Base-by-base conservation (phyloP, 2,113 vertebrate genomes). In the Gadus chalcogrammus region DNA sequence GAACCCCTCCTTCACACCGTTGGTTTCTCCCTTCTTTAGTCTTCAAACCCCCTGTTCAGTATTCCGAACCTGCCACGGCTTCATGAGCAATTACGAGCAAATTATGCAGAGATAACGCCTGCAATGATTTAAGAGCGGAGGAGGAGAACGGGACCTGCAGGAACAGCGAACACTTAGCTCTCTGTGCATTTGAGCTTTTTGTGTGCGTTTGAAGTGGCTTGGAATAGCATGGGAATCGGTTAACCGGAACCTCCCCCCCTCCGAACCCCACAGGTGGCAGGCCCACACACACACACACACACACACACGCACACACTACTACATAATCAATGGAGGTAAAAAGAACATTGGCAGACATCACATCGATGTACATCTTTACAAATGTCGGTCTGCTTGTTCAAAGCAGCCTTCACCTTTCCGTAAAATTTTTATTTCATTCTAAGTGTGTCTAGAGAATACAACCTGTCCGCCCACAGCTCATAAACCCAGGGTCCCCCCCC, bases 81-180 rank as follows among this genome's bases (percentile, higher is more conserved):
- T 75, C 74, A 64, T 53, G 67, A 31, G 72, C 76, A 77, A 81
- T 78, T 74, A 72, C 61, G 76, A 38, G 74, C 63, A 64, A 67
- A 75, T 81, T 79, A 75, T 72, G 48, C 65, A 60, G 62, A 48
- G 70, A 77, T 76, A 74, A 75, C 70, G 73, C 55, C 42, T 62
- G 65, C 74, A 79, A 73, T 35, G 79, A 28, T 55, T 1, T 56
- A 15, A 52, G 42, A 66, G n/a, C 15, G 20, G 69, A 64, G 42
- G 48, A 70, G 82, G 70, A 70, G 58, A 71, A 53, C 24, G 35
- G 64, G 12, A 67, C 7, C 13, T 58, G 61, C 7, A 65, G 67
- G 59, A 55, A 20, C 61, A 58, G 55, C 60, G 69, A 65, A 64
- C 60, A 17, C 1, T 5, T 48, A 18, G 42, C 28, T 24, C 67